These are phyloP conservation scores for Calcarius lapponicus DNA, from an alignment of 2,797 vertebrate species.

Conservation along the genomic window DNA sequence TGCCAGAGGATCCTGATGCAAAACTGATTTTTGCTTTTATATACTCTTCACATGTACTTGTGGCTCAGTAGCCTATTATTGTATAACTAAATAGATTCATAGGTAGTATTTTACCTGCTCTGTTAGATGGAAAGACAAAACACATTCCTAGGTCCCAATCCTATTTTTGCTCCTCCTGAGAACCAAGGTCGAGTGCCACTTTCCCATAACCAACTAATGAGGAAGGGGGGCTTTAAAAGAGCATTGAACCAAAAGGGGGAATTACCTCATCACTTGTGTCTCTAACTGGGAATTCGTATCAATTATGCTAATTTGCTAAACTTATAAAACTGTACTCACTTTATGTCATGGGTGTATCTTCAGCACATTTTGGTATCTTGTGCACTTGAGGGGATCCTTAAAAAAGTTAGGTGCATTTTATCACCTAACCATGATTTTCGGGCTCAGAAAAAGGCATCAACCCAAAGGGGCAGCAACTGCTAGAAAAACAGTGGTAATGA, in stretches of 20 bases:
- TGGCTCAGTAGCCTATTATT: neutral
- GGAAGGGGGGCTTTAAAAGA: neutral
- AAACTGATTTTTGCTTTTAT: neutral
- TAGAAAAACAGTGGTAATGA: neutral
- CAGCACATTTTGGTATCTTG: neutral
- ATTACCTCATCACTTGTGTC: neutral
- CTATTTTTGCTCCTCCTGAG: neutral
- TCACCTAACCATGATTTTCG: neutral
- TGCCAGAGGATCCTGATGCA: neutral
- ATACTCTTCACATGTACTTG: neutral
- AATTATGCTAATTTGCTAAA: neutral
- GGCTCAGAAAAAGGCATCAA: neutral
- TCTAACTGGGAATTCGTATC: neutral
- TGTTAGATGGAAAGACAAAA: neutral
- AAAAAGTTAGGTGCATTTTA: neutral
- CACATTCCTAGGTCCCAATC: neutral
- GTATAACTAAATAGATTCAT: accelerated
- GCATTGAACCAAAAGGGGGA: neutral
- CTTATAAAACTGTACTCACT: neutral
- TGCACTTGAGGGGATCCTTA: neutral
- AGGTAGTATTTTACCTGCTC: neutral
- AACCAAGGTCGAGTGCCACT: accelerated
- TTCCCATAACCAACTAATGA: neutral
- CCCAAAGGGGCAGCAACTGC: neutral
- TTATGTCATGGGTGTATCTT: neutral